Conservation (phyloP, 2,113 vertebrate genomes). For the Phaethon lepturus region DNA sequence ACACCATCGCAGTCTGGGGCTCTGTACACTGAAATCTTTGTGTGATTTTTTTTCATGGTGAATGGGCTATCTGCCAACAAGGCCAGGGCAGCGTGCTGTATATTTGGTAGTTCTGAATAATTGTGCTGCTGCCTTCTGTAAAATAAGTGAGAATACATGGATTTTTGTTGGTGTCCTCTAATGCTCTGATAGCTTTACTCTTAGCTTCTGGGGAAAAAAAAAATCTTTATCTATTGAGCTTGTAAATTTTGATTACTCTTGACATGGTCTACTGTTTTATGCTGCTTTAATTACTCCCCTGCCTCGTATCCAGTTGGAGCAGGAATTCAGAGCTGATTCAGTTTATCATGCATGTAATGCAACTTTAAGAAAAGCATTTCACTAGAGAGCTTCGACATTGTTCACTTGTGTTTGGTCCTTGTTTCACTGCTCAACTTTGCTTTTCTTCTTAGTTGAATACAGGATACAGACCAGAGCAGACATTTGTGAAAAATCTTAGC, state of each 20-base stretch:
- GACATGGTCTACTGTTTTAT: constrained; percentile 37
- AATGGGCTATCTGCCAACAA: constrained; percentile 43
- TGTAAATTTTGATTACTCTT: constrained; percentile 58
- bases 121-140: constrained; percentile 15
- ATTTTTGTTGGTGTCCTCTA: constrained; percentile 14
- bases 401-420: constrained; percentile 50
- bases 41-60: neutral
- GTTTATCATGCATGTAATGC: constrained; percentile 29
- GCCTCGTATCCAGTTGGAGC: constrained; percentile 23
- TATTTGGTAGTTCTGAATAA: constrained; percentile 18
- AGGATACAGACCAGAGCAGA: constrained; percentile 22
- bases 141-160: neutral
- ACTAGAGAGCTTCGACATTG: constrained; percentile 49
- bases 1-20: neutral
- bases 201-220: neutral
- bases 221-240: constrained; percentile 40
- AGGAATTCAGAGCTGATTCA: constrained; percentile 48
- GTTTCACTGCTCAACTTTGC: constrained; percentile 58
- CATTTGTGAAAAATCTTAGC: constrained; percentile 57
- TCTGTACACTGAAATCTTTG: constrained; percentile 62
- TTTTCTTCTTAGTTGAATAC: constrained; percentile 64
- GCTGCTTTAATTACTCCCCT: constrained; percentile 60
- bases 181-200: constrained; percentile 2
- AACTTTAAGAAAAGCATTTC: constrained; percentile 61
- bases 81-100: neutral